Base-by-base conservation (phyloP, 2,888 invertebrate genomes). In the Megamerina dolium region DNA sequence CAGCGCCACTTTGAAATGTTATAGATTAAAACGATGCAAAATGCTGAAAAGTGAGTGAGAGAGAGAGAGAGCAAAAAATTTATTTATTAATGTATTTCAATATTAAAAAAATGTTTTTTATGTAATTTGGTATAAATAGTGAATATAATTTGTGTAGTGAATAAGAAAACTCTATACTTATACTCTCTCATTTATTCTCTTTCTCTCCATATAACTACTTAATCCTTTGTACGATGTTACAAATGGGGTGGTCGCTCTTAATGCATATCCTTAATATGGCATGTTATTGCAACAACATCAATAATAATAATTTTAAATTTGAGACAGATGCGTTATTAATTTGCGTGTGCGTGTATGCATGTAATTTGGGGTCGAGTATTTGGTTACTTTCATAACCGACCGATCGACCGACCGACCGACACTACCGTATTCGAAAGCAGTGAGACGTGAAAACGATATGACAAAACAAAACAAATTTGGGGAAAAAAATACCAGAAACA, bases 1-100 rank as follows among this genome's bases (percentile, higher is more conserved):
- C 45, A 72, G 67, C 63, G 72, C 72, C 72, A 72, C 66, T 56
- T 62, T 70, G 67, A 64, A 54, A 57, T 61, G 58, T 56, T 57
- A 51, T 54, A 30, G 21, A 12, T n/a, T n/a, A 12, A 30, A 30
- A 16, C 34, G 39, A 26, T 30, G n/a, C n/a, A n/a, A n/a, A 41
- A 49, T 33, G 31, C 27, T 37, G 44, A 41, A 29, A 43, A 39
- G 50, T 52, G 45, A 4, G 49, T 45, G 37, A 27, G 2, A 41
- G n/a, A 39, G 8, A 31, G 14, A 36, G 27, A 41, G 19, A 35
- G 16, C n/a, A 30, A 41, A 43, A 46, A 50, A n/a, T n/a, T n/a
- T n/a, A n/a, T n/a, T n/a, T n/a, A n/a, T n/a, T n/a, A n/a, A n/a
- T n/a, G 29, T 33, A 16, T 12, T 13, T 2, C 12, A 33, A 10